A percentile compares a stretch with the other conserved stretches of the same genome.
These are phyloP conservation scores for Cecidostiba fungosa DNA, from an alignment of 2,888 invertebrate species.

Conservation along the genomic window DNA sequence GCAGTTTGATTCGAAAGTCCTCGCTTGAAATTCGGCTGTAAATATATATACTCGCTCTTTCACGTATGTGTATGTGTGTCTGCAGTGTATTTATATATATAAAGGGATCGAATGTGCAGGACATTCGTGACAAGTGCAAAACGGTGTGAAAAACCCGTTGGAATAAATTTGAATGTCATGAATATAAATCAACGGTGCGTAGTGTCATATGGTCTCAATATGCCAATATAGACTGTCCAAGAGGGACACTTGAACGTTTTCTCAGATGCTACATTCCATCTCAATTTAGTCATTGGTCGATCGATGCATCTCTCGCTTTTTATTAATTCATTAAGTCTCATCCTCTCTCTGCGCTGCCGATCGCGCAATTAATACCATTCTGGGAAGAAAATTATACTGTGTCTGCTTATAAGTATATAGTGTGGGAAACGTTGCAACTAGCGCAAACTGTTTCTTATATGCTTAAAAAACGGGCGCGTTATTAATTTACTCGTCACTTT, in stretches of 20 bases:
- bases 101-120: conserved; percentile 35
- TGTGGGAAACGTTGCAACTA: not conserved
- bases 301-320: not conserved
- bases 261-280: conserved; percentile 8
- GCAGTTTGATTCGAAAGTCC: conserved; percentile 38
- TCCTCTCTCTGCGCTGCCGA: not conserved
- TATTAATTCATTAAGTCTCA: conserved; percentile 22
- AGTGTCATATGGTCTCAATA: conserved; percentile 34
- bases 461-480: not conserved
- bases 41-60: not conserved
- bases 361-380: not conserved
- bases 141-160: conserved; percentile 57
- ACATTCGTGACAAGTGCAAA: conserved; percentile 58
- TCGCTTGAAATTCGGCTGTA: conserved; percentile 18
- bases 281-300: conserved; percentile 30
- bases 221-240: not conserved
- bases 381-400: not conserved
- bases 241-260: not conserved
- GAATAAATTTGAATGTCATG: conserved; percentile 61
- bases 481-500: not conserved
- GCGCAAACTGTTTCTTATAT: not conserved
- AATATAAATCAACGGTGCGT: conserved; percentile 40
- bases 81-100: not conserved
- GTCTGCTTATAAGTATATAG: too few relatives aligned
- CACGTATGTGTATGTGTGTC: not conserved